phyloP scores from a whole-genome alignment of 2,113 vertebrate genomes.

The Chionomys nivalis region DNA sequence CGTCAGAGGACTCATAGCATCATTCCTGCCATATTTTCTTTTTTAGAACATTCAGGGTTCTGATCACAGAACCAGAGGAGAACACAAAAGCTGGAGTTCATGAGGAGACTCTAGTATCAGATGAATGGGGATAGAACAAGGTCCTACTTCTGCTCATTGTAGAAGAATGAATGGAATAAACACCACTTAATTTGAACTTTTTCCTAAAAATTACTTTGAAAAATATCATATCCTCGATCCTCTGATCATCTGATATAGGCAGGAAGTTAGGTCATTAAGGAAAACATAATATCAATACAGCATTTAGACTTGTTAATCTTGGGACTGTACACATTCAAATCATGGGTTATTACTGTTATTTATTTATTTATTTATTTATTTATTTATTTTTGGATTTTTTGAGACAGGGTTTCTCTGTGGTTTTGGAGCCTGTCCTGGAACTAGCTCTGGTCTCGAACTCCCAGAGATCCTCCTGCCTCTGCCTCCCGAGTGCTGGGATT shows the following conservation, averaged over 20 bases:
- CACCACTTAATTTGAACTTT: not conserved
- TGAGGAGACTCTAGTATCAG: not conserved
- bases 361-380: no score
- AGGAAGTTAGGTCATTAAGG: not conserved
- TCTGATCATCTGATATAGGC: not conserved
- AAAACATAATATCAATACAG: not conserved
- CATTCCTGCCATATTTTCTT: not conserved
- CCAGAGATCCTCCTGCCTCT: no score
- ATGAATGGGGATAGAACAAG: not conserved
- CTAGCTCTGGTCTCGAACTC: no score
- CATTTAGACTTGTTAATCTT: slow-evolving; percentile 30
- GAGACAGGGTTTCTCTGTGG: no score
- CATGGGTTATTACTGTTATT: not conserved
- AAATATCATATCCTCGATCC: not conserved
- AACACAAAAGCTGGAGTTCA: not conserved
- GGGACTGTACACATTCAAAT: not conserved
- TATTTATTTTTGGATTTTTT: no score
- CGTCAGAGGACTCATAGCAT: not conserved
- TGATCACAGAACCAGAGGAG: not conserved
- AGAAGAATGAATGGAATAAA: not conserved
- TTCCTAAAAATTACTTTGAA: not conserved
- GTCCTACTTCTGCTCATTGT: not conserved
- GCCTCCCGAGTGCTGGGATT: no score
- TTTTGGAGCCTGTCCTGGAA: no score
- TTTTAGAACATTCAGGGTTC: not conserved